These are phyloP conservation scores for Hemiscyllium ocellatum DNA, from an alignment of 2,113 vertebrate genomes.

Conservation along the genomic window DNA sequence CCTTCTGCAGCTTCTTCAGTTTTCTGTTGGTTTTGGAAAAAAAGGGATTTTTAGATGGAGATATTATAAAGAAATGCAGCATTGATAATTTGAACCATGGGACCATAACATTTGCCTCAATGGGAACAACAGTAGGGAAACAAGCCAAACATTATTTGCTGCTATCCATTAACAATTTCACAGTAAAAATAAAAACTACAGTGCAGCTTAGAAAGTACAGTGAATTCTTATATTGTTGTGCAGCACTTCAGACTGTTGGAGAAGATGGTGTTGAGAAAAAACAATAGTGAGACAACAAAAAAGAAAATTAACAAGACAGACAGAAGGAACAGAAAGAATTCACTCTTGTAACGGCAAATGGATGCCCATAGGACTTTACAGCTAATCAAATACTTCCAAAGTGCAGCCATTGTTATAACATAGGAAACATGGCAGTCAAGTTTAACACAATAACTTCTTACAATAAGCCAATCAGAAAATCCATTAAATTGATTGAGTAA, in stretches of 20 bases:
- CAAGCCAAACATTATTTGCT: background rate
- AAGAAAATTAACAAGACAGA: background rate
- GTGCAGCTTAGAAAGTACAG: background rate
- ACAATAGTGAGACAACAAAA: background rate
- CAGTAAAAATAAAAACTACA: background rate
- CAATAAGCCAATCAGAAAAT: background rate
- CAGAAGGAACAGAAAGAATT: background rate
- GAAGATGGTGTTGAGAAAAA: background rate
- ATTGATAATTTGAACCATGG: background rate
- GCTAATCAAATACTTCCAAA: too few relatives aligned
- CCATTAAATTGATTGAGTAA: background rate
- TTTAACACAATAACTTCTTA: background rate
- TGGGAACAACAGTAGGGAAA: background rate
- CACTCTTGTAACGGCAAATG: background rate
- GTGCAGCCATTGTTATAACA: background rate
- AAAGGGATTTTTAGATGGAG: slow-evolving; percentile 20
- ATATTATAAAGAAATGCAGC: background rate
- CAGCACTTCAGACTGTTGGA: background rate
- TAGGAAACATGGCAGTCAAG: background rate
- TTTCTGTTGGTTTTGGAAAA: slow-evolving; percentile 63
- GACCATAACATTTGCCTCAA: background rate
- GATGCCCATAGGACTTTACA: background rate
- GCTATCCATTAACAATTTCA: background rate
- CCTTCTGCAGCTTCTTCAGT: slow-evolving; percentile 81
- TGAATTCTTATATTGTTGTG: background rate